These are phyloP conservation scores for Leiothrix lutea DNA, from an alignment of 2,113 vertebrate genomes.

Conservation along the genomic window DNA sequence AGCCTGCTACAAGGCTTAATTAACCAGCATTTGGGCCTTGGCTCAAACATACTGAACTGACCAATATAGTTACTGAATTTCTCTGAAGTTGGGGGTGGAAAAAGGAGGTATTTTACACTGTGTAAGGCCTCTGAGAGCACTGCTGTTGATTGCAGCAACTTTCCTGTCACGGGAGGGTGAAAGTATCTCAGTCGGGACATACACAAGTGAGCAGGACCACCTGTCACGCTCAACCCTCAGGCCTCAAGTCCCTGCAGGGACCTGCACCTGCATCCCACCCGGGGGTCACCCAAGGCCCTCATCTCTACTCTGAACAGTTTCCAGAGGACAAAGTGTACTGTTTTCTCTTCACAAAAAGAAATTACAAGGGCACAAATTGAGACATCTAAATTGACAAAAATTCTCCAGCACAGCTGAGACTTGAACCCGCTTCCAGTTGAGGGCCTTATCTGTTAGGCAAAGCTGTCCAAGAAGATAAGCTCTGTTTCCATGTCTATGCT, in stretches of 20 bases:
- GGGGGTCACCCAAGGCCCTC: background rate
- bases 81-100: background rate
- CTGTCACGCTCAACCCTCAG: accelerated
- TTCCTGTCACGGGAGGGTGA: background rate
- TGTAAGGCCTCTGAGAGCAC: background rate
- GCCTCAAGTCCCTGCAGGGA: background rate
- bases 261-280: background rate
- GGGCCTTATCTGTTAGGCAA: constrained; percentile 17
- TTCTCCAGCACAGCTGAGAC: background rate
- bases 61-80: background rate
- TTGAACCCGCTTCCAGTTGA: background rate
- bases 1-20: background rate
- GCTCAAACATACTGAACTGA: background rate
- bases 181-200: background rate
- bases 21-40: background rate
- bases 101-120: background rate
- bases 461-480: constrained; percentile 43
- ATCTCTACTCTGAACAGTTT: background rate
- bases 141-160: background rate
- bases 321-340: background rate
- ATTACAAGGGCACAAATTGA: background rate
- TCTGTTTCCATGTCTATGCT: background rate
- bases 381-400: background rate
- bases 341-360: background rate
- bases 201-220: background rate